Evolutionary conservation across 2,113 vertebrate species (phyloP).

Genomic region (Ranitomeya imitator): DNA sequence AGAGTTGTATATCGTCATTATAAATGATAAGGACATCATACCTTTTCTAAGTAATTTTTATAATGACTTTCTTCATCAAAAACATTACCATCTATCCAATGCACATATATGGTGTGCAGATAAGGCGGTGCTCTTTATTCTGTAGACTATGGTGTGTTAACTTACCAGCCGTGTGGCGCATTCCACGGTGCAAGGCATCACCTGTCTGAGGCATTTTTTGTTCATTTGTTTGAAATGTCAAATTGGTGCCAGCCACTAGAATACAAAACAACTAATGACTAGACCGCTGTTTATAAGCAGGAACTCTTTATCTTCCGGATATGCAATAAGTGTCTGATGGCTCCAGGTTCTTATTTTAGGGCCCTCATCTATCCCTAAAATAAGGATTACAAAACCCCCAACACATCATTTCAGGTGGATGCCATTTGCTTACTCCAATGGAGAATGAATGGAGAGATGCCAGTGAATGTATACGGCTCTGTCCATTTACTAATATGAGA

Average conservation of each 20-base stretch:
- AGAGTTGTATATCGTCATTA: too few species aligned
- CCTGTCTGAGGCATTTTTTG: constrained; percentile 52
- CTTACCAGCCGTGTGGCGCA: constrained; percentile 51
- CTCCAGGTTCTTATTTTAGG: too few species aligned
- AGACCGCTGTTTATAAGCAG: neutral
- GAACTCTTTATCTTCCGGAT: neutral
- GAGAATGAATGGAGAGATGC: too few species aligned
- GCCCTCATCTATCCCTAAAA: too few species aligned
- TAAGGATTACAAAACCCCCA: too few species aligned
- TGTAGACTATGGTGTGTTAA: neutral
- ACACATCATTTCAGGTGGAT: too few species aligned
- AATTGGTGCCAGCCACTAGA: constrained; percentile 16
- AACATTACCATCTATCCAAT: neutral
- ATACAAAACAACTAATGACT: constrained; percentile 14
- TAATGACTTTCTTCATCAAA: neutral
- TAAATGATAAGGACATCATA: too few species aligned
- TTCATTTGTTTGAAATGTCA: constrained; percentile 28
- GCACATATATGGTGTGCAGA: neutral
- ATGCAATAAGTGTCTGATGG: too few species aligned
- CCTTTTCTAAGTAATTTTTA: neutral
- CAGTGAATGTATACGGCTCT: too few species aligned
- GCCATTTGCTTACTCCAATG: too few species aligned
- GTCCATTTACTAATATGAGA: too few species aligned
- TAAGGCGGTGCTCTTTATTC: neutral
- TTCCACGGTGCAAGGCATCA: constrained; percentile 49